Percentiles rank a stretch among this genome's conserved stretches.
These are phyloP conservation scores for Noctilio leporinus DNA, from an alignment of 2,113 vertebrate species.

Conservation along the genomic window DNA sequence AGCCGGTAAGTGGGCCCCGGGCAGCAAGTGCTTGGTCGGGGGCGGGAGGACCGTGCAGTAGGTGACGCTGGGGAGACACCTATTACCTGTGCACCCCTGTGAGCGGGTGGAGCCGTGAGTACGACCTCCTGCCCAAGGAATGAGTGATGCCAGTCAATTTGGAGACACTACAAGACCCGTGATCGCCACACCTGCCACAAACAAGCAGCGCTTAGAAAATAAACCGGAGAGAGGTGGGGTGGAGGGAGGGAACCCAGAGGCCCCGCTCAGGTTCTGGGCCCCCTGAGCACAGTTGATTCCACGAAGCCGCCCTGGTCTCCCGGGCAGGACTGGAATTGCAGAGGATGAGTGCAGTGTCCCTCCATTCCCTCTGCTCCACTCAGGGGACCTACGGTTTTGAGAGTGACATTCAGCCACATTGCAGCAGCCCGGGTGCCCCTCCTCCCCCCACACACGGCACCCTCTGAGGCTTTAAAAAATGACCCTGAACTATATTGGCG, in stretches of 20 bases:
- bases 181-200: not conserved
- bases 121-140: not conserved
- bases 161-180: too few species aligned
- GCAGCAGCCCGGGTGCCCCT: not conserved
- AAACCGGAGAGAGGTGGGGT: not conserved
- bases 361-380: not conserved
- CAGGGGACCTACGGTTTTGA: not conserved
- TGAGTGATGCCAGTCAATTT: not conserved
- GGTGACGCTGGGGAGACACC: not conserved
- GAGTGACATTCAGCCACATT: not conserved
- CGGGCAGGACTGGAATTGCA: not conserved
- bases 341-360: not conserved
- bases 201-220: not conserved
- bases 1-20: conserved; percentile 79
- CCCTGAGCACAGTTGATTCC: not conserved
- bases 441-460: not conserved
- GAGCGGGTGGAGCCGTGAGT: not conserved
- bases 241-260: not conserved
- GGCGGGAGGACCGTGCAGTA: not conserved
- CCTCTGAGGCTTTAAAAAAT: not conserved
- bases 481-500: not conserved
- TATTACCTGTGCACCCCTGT: not conserved
- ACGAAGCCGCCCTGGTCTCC: too few species aligned
- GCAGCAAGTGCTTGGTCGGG: not conserved
- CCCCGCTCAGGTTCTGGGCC: not conserved